phyloP scores from a whole-genome alignment of 2,113 vertebrate genomes.

The Phaethon lepturus region DNA sequence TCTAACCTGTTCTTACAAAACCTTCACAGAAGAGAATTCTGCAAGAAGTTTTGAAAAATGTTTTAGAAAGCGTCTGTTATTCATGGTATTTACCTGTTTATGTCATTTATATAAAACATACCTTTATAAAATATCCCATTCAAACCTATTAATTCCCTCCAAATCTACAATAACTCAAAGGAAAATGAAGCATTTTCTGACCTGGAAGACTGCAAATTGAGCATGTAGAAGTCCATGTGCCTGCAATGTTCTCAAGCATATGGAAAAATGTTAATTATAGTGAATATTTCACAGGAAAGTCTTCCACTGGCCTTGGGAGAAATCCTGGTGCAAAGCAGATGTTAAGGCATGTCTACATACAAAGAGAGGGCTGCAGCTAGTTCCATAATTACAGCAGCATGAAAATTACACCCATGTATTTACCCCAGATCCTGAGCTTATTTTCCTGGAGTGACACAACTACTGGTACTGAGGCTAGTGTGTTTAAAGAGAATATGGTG shows the following conservation, averaged over 20 bases:
- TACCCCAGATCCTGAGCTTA: neutral
- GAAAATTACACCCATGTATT: neutral
- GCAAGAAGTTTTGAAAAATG: neutral
- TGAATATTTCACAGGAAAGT: neutral
- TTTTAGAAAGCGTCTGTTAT: neutral
- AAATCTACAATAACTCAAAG: neutral
- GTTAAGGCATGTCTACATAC: neutral
- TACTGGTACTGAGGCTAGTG: neutral
- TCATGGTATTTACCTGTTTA: neutral
- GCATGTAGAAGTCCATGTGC: neutral
- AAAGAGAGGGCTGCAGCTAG: neutral
- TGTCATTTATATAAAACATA: neutral
- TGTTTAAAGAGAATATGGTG: neutral
- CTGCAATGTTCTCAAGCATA: neutral
- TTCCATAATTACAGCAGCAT: neutral
- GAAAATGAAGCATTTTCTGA: neutral
- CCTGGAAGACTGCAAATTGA: neutral
- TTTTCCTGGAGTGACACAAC: neutral
- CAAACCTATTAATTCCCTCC: neutral
- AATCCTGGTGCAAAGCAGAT: neutral
- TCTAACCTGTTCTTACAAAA: neutral
- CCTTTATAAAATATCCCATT: neutral
- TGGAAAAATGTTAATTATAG: neutral
- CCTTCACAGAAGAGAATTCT: neutral
- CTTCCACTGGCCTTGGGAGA: neutral